Evolutionary conservation across 1,140 invertebrate genomes (phyloP), one percentile per base, ranked within the genome.

Genomic region (Drosophila quadrilineata): DNA sequence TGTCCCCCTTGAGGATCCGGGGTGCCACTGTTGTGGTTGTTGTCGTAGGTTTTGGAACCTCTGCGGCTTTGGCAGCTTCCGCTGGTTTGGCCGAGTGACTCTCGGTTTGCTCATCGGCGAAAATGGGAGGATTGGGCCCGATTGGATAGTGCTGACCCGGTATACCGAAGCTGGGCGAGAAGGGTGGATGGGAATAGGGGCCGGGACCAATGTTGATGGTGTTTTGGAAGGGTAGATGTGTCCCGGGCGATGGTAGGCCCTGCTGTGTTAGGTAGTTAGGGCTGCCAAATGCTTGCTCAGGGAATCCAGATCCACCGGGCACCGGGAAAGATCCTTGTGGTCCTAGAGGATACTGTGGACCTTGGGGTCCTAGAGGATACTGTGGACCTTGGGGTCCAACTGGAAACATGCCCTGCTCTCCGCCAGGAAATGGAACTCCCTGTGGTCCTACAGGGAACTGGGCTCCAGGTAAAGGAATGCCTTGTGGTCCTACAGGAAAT

Each of bases 221-320:
- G 76, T 76, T 10, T 40, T 58, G 24, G 9, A 75, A 82, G 0
- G 53, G 31, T 2, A 57, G 33, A 6, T 59, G 68, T 8, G 65
- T 24, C 10, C 57, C 70, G 3, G 68, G 5, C 0, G 57, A 12
- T 0, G 76, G 76, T 3, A 84, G 38, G 0, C 77, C 76, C 8
- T 82, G 76, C 2, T 9, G 65, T 17, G 62, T 76, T 5, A 82
- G 46, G 9, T 84, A 84, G 6, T 82, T 73, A 3, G 71, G 66
- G 0, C n/a, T n/a, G n/a, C n/a, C n/a, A n/a, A n/a, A n/a, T n/a
- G n/a, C n/a, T n/a, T n/a, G n/a, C n/a, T n/a, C n/a, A n/a, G n/a
- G n/a, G n/a, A n/a, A n/a, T n/a, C n/a, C n/a, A n/a, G 40, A 10
- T 12, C 10, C 40, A 12, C 1, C 5, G 1, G 21, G 19, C 2